phyloP scores from a whole-genome alignment of 2,888 invertebrate genomes.

The Nemoura dubitans region DNA sequence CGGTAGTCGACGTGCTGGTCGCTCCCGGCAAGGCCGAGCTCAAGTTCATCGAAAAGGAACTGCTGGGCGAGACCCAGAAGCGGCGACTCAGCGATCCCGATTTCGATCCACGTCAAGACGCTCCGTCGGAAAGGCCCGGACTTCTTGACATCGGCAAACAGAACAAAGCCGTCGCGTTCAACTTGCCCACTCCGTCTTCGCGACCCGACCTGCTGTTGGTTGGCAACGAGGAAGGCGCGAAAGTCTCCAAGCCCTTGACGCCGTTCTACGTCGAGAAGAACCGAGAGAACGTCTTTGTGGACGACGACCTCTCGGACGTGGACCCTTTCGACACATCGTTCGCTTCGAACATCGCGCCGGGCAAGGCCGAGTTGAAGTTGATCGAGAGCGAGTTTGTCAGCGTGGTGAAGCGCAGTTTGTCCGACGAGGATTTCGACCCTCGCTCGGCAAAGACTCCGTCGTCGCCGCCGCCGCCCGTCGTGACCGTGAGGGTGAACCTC shows the following conservation, averaged over 20 bases:
- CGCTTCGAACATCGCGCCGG: slow-evolving; percentile 76
- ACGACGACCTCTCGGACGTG: slow-evolving; percentile 54
- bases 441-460: slow-evolving; percentile 42
- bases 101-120: slow-evolving; percentile 68
- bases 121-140: slow-evolving; percentile 21
- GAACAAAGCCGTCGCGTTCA: slow-evolving; percentile 67
- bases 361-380: slow-evolving; percentile 80
- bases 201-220: slow-evolving; percentile 48
- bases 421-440: slow-evolving; percentile 54
- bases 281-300: slow-evolving; percentile 8
- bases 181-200: slow-evolving; percentile 64
- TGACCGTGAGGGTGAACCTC: slow-evolving; percentile 5
- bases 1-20: slow-evolving; percentile 74
- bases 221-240: slow-evolving; percentile 44
- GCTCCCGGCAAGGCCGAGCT: slow-evolving; percentile 81
- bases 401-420: slow-evolving; percentile 54
- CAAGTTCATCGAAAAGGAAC: slow-evolving; percentile 79
- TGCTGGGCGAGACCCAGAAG: slow-evolving; percentile 64
- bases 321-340: slow-evolving; percentile 92
- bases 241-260: slow-evolving; percentile 74
- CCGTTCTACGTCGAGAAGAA: slow-evolving; percentile 70
- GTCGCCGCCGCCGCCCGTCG: background rate
- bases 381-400: slow-evolving; percentile 78
- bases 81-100: slow-evolving; percentile 74
- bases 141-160: slow-evolving; percentile 43